Evolutionary conservation across 1,140 invertebrate species (phyloP), one percentile per base, ranked within the genome.

Genomic region (Drosophila orosa): DNA sequence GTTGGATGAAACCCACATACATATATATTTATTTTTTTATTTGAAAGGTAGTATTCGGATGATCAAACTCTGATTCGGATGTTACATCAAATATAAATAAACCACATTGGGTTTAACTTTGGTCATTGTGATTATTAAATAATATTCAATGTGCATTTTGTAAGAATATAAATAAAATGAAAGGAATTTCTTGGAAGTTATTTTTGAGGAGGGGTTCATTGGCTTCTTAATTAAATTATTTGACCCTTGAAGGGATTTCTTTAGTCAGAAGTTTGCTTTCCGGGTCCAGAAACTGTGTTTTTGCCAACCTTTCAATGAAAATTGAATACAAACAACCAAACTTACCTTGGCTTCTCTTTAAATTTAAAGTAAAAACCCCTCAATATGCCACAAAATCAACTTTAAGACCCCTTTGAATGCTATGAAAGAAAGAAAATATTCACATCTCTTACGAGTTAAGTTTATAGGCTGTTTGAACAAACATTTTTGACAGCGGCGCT

Each of bases 21-120:
- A 68, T 44, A 31, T 57, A 47, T 57, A 57, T 54, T 67, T 71
- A 47, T 69, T 50, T 61, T 50, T 48, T 68, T 69, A 57, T 71
- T 56, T 27, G 40, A 71, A 39, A 71, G 68, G 65, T 54, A 54
- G 42, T 47, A 29, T 48, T 33, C 50, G 65, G 50, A 48, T 71
- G 68, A 48, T 15, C 42, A 58, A 39, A 58, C 65, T n/a, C 25
- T 39, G 35, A 71, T 71, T 27, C 15, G 65, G 25, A 68, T 54
- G 50, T 54, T 54, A n/a, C 17, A 44, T 19, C 29, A 35, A 40
- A 68, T 66, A 66, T 22, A 66, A 66, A 67, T 68, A 44, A 29
- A 40, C 7, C 33, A 50, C 19, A 12, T 10, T 31, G 25, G 37
- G 37, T 33, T 44, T 3, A 8, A 25, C 6, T 31, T 63, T n/a